Evolutionary conservation across 2,888 invertebrate genomes (phyloP), one percentile per base, ranked within the genome.

Genomic region (Pedicia rivosa): DNA sequence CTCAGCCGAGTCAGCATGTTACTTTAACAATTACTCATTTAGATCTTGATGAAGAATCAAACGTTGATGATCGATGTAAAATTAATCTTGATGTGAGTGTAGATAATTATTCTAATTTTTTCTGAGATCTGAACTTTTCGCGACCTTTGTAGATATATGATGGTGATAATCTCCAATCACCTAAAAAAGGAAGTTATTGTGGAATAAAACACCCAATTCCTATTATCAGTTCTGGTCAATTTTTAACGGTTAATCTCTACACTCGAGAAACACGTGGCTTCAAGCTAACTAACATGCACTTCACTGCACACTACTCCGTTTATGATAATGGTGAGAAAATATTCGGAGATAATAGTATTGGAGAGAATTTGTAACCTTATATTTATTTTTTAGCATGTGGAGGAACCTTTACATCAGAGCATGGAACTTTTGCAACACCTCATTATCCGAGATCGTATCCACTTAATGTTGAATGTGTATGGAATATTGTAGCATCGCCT

Each of bases 401-500:
- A 15, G 81, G 78, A 3, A 56, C 56, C 2, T 66, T 78, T 32
- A 63, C 57, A 1, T 62, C 75, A 0, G 50, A 65, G 17, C 55
- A 60, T 20, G 86, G 86, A 1, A 63, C 63, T 3, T 72, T 87
- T 44, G 65, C 72, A 2, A 71, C 78, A 4, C 84, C 84, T 0
- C 65, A 67, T 9, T 86, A 76, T 55, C 84, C 84, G 0, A 62
- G 67, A 35, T 48, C 56, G 3, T 88, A 87, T 62, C 78, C 81
- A 0, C 51, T 62, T 2, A 70, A 73, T 46, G 62, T 67, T 1
- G 74, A 82, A 46, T 90, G 90, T 53, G 62, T 74, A 32, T 90
- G 87, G 87, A 62, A 58, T 1, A 59, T 90, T n/a, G 50, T 53
- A 10, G 68, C 72, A 12, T 66, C 78, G 6, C 65, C 69, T 14